Percentiles rank a stretch among this genome's conserved stretches.
Evolutionary conservation across 2,113 vertebrate genomes (phyloP).

Genomic region (Barnardius zonarius): DNA sequence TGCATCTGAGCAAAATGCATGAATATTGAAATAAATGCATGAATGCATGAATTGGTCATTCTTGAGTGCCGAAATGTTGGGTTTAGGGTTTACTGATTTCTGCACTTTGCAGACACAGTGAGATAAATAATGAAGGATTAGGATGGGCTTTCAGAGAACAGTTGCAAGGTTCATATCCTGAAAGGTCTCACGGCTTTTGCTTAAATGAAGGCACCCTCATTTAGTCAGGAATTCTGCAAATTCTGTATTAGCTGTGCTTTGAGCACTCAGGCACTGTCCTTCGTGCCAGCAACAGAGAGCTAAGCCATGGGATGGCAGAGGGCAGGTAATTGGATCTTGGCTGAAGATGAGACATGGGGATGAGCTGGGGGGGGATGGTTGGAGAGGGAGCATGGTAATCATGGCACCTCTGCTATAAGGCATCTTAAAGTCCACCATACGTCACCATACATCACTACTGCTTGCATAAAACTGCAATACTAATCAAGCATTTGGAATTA

Average conservation of each 20-base stretch:
- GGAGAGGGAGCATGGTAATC: neutral
- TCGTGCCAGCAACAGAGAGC: neutral
- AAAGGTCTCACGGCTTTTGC: neutral
- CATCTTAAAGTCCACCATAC: neutral
- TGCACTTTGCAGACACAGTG: neutral
- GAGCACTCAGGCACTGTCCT: neutral
- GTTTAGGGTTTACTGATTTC: neutral
- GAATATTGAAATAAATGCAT: neutral
- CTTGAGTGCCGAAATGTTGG: neutral
- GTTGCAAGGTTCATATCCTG: neutral
- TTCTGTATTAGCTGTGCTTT: neutral
- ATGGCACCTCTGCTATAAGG: neutral
- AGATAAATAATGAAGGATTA: neutral
- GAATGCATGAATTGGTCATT: neutral
- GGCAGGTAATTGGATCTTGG: neutral
- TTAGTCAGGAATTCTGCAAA: neutral
- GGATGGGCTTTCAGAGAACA: neutral
- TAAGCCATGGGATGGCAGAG: neutral
- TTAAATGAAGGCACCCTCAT: neutral
- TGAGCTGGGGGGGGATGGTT: neutral
- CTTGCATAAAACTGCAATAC: neutral
- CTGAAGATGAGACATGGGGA: neutral
- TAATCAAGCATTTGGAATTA: neutral
- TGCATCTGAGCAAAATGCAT: neutral
- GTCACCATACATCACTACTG: neutral